Base-by-base conservation (phyloP, 2,888 invertebrate species). In the Diabrotica balteata region DNA sequence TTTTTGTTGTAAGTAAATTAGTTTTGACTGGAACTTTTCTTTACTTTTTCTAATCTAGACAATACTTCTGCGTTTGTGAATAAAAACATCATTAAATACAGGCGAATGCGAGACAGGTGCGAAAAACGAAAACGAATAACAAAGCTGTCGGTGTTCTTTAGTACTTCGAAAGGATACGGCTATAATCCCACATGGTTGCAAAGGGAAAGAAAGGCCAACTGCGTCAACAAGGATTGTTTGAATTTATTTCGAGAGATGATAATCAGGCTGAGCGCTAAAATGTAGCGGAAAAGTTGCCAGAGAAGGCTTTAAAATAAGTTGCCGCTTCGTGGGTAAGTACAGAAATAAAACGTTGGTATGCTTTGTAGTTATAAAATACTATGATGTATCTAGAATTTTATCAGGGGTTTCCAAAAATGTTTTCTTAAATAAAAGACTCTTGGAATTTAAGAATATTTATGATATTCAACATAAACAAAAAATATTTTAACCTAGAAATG, bases 161-260 rank as follows among this genome's bases (percentile, higher is more conserved):
- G 44, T 45, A 45, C 17, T 11, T 9, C 45, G 69, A 72, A 71
- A 72, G 74, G 75, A 75, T 73, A 74, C 73, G 45, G 45, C 73
- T 73, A 72, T 76, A 75, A 76, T 74, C 75, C 74, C 66, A 67
- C 65, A 67, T 67, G 65, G 63, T 66, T 65, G 60, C 57, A 68
- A 65, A 73, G 73, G 71, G 71, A 70, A 69, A 73, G 72, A 71
- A 72, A 69, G 74, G 77, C 78, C 79, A 78, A 80, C 80, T 79
- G 79, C 78, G 77, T 79, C 80, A 80, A 79, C 80, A 80, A 73
- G 78, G 78, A 78, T 78, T 78, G 79, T 79, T 79, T 77, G 75
- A 79, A 79, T 77, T 80, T 80, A 80, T 80, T 80, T 77, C 74
- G 68, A 76, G 73, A 80, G 73, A 80, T 78, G 77, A 75, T 79